Conservation (phyloP, 2,888 invertebrate genomes). For the Synanthedon andrenaeformis region DNA sequence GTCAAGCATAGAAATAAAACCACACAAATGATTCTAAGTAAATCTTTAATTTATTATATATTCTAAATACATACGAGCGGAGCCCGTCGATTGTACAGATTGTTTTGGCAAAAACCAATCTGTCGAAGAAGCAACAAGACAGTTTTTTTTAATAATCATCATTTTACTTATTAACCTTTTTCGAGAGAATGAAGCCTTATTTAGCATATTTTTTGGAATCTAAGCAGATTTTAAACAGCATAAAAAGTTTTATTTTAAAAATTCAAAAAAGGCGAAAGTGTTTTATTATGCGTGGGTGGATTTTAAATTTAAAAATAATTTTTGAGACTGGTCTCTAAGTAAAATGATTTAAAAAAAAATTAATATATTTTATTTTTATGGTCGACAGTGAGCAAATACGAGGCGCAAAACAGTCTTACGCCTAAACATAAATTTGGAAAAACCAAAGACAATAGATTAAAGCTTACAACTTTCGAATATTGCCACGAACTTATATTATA, state of each 20-base stretch:
- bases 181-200: too few species aligned
- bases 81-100: conserved; percentile 41
- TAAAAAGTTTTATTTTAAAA: too few species aligned
- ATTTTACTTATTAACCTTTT: too few species aligned
- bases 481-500: conserved; percentile 23
- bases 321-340: too few species aligned
- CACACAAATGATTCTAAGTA: conserved; percentile 45
- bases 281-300: too few species aligned
- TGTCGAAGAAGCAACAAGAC: conserved; percentile 23
- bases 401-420: conserved; percentile 16
- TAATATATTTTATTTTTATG: conserved; percentile 39
- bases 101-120: conserved; percentile 13
- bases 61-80: conserved; percentile 49
- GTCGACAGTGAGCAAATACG: too few species aligned
- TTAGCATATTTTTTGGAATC: too few species aligned
- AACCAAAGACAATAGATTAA: conserved; percentile 18
- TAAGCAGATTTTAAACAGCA: too few species aligned
- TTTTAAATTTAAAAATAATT: too few species aligned
- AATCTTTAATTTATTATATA: conserved; percentile 65
- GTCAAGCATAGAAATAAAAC: conserved; percentile 19
- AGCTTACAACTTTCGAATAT: conserved; percentile 41
- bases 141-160: background rate
- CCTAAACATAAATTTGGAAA: conserved; percentile 37
- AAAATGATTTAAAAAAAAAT: conserved; percentile 1
- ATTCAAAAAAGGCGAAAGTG: too few species aligned